Evolutionary conservation across 2,888 invertebrate genomes (phyloP), one percentile per base, ranked within the genome.

Genomic region (Erebia palarica): DNA sequence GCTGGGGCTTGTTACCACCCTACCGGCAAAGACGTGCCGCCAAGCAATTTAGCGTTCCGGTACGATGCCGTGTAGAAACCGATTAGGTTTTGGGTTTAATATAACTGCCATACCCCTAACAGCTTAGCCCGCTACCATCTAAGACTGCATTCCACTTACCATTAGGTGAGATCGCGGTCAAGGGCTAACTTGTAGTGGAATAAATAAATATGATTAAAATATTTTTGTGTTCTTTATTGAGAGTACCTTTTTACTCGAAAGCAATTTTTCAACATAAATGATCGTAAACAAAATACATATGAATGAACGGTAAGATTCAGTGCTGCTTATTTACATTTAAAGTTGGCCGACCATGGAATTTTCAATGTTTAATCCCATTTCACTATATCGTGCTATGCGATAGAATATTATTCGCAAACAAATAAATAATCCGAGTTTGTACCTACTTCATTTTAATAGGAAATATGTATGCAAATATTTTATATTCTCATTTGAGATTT

Each of bases 381-480:
- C 13, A 55, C 61, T 42, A 58, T 47, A 57, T 27, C 11, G 53
- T 51, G 59, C 18, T 36, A 61, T 44, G 53, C 44, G 14, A 60
- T 61, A 51, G 60, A 69, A 69, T 65, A 68, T 47, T 51, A 47
- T 66, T 18, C n/a, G 53, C 55, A 70, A 67, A 69, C 60, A 51
- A 47, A 73, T 73, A 73, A 73, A 73, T 69, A 73, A 71, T 49
- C n/a, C 57, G 47, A 71, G 47, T 27, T 18, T 63, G 49, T 68
- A 72, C 36, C 36, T 36, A 36, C 59, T 74, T 67, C 65, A 74
- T 74, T 74, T 70, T 74, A 70, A 75, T 71, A 73, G 71, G 71
- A 71, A 71, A 74, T 73, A 74, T 68, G 66, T 70, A 75, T 73
- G 73, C 60, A 67, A 74, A 73, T 75, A 71, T 73, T 75, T 75